Evolutionary conservation across 2,888 invertebrate genomes (phyloP).

Genomic region (Brachynemurus nebulosus): DNA sequence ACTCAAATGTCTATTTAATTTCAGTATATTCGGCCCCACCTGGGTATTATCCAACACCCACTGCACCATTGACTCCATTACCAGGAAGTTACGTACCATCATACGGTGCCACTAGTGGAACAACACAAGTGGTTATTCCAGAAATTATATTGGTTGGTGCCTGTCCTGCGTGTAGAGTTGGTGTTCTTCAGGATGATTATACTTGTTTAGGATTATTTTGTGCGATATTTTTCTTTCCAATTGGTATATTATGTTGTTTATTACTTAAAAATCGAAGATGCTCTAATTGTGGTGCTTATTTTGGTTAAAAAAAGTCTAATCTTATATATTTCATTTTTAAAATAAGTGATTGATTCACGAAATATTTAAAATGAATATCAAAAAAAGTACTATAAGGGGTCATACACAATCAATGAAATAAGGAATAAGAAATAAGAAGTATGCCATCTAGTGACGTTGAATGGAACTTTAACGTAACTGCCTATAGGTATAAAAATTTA

Average conservation of each 20-base stretch:
- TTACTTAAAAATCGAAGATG: slow-evolving; percentile 72
- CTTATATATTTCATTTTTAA: too few species aligned
- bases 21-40: slow-evolving; percentile 13
- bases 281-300: slow-evolving; percentile 75
- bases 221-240: slow-evolving; percentile 74
- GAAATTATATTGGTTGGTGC: slow-evolving; percentile 75
- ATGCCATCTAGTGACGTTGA: too few species aligned
- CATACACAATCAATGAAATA: too few species aligned
- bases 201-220: slow-evolving; percentile 72
- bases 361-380: too few species aligned
- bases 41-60: slow-evolving; percentile 14
- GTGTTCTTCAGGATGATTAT: slow-evolving; percentile 75
- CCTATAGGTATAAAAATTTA: too few species aligned
- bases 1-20: too few species aligned
- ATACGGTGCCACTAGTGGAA: slow-evolving; percentile 40
- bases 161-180: slow-evolving; percentile 81
- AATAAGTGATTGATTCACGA: too few species aligned
- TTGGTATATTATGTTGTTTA: slow-evolving; percentile 78
- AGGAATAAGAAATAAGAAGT: too few species aligned
- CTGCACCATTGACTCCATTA: slow-evolving; percentile 15
- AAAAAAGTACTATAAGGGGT: too few species aligned
- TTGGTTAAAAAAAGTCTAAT: too few species aligned
- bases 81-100: slow-evolving; percentile 29
- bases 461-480: too few species aligned
- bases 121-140: slow-evolving; percentile 46